These are phyloP conservation scores for Griposia aprilina DNA, from an alignment of 2,888 invertebrate species.

Conservation along the genomic window DNA sequence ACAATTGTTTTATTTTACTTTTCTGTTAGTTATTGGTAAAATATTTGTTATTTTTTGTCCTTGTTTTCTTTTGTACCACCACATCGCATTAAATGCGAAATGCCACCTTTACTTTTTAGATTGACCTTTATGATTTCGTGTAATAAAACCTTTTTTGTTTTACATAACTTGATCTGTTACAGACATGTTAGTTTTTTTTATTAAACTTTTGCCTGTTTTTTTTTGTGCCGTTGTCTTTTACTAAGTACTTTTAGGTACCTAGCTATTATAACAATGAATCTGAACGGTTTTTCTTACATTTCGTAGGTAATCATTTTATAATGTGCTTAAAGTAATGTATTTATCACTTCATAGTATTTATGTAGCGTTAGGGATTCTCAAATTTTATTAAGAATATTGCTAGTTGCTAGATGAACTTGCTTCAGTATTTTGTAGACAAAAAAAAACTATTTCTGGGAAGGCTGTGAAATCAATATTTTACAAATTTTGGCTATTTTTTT, in stretches of 20 bases:
- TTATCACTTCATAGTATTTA: slow-evolving; percentile 53
- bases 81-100: slow-evolving; percentile 62
- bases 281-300: slow-evolving; percentile 18
- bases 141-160: slow-evolving; percentile 52
- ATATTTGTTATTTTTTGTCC: slow-evolving; percentile 52
- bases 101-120: slow-evolving; percentile 56
- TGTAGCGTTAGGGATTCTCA: slow-evolving; percentile 61
- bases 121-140: slow-evolving; percentile 47
- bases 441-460: slow-evolving; percentile 58
- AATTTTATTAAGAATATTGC: slow-evolving; percentile 62
- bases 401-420: slow-evolving; percentile 61
- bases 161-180: slow-evolving; percentile 55
- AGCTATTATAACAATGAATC: neutral
- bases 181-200: slow-evolving; percentile 61
- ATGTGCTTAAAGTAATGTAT: slow-evolving; percentile 29
- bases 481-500: slow-evolving; percentile 33
- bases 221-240: slow-evolving; percentile 40
- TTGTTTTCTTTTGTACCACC: slow-evolving; percentile 51
- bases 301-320: slow-evolving; percentile 29
- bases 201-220: slow-evolving; percentile 67
- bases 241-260: neutral
- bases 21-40: slow-evolving; percentile 61
- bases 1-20: slow-evolving; percentile 42
- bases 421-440: slow-evolving; percentile 56
- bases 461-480: slow-evolving; percentile 66